Evolutionary conservation across 2,888 invertebrate genomes (phyloP).

Genomic region (Lepidocyrtinus sp.): DNA sequence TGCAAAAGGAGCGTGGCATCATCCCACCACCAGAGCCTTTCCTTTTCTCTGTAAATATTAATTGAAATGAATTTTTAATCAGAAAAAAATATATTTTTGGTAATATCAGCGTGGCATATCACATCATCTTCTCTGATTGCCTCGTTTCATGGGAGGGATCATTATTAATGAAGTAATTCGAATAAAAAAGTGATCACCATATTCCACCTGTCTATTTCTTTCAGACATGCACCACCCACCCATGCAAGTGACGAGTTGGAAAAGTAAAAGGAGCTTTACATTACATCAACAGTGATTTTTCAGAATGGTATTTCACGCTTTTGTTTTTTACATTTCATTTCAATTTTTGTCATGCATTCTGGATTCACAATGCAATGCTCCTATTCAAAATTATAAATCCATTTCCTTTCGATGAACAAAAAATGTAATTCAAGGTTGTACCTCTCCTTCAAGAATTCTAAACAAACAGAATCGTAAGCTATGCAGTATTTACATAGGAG

Average conservation of each 20-base stretch:
- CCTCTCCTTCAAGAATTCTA: neutral
- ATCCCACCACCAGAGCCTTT: neutral
- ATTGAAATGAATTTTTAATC: neutral
- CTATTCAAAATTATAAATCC: neutral
- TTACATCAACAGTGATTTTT: neutral
- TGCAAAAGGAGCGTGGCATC: neutral
- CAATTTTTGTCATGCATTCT: neutral
- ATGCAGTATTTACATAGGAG: too few relatives aligned
- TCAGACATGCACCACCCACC: too few relatives aligned
- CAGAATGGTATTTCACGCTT: neutral
- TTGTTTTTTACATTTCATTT: neutral
- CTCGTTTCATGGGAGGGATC: neutral
- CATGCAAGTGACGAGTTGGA: too few relatives aligned
- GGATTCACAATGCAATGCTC: too few relatives aligned
- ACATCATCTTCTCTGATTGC: neutral
- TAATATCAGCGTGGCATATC: neutral
- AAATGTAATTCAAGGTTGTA: neutral
- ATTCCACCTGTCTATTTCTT: too few relatives aligned
- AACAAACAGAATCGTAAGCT: neutral
- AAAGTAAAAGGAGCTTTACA: neutral
- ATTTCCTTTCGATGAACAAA: neutral
- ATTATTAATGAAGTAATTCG: neutral
- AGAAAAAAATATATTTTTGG: neutral
- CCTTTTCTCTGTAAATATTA: neutral
- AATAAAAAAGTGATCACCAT: too few relatives aligned